phyloP scores from a whole-genome alignment of 2,888 invertebrate genomes.

The Drosophila greeni region DNA sequence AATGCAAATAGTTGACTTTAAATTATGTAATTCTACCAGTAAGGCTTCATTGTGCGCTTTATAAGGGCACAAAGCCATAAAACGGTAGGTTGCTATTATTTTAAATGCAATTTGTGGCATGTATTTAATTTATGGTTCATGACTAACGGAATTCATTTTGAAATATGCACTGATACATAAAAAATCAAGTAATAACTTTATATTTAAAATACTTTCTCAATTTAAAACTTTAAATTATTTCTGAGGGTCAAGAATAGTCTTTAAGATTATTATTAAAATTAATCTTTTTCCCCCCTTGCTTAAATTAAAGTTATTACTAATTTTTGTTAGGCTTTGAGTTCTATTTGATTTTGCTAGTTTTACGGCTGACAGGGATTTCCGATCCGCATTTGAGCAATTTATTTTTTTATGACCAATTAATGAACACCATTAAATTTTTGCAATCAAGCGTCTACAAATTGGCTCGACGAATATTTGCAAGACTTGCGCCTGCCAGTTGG shows the following conservation, averaged over 20 bases:
- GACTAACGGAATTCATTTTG: not conserved
- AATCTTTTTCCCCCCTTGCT: too few relatives aligned
- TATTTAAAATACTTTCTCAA: too few relatives aligned
- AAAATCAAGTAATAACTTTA: not conserved
- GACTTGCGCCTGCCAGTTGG: conserved; percentile 43
- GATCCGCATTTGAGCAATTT: conserved; percentile 48
- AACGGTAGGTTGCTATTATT: not conserved
- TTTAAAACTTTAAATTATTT: too few relatives aligned
- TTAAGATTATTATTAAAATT: too few relatives aligned
- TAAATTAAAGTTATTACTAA: too few relatives aligned
- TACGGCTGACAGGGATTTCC: conserved; percentile 17
- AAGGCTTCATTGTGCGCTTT: not conserved
- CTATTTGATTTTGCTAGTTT: too few relatives aligned
- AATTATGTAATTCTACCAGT: conserved; percentile 10
- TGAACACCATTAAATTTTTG: conserved; percentile 73
- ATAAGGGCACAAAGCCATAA: not conserved
- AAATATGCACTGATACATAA: not conserved
- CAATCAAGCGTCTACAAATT: conserved; percentile 72
- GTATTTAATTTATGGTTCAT: not conserved
- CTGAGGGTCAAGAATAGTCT: too few relatives aligned
- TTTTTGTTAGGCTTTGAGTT: too few relatives aligned
- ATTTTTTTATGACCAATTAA: conserved; percentile 69
- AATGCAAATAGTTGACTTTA: not conserved
- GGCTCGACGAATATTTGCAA: conserved; percentile 67
- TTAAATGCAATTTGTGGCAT: not conserved